A percentile compares a stretch with the other conserved stretches of the same genome.
These are phyloP conservation scores for Apotomis betuletana DNA, from an alignment of 2,888 invertebrate genomes.

Conservation along the genomic window DNA sequence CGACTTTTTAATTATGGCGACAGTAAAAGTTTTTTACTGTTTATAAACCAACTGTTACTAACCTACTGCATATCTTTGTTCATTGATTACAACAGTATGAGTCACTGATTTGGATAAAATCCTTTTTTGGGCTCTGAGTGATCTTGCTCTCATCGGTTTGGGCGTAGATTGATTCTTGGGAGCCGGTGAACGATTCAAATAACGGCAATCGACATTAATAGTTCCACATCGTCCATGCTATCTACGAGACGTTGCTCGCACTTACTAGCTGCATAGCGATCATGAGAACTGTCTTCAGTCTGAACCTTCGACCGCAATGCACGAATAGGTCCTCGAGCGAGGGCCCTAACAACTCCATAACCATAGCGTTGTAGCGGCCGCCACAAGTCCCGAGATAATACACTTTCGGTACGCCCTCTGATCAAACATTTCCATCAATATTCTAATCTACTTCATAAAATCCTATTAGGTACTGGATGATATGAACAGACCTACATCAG, in stretches of 20 bases:
- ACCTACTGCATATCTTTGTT: too few species aligned
- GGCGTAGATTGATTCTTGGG: too few species aligned
- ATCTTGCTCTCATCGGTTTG: too few species aligned
- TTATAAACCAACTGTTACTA: background rate
- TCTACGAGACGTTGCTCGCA: constrained; percentile 56
- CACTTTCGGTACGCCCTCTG: constrained; percentile 99
- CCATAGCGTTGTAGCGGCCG: constrained; percentile 98
- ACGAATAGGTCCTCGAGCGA: constrained; percentile 99
- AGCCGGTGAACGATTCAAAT: too few species aligned
- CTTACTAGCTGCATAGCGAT: constrained; percentile 98
- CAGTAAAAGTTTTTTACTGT: background rate
- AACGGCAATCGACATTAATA: too few species aligned
- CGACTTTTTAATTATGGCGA: too few species aligned
- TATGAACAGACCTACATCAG: too few species aligned
- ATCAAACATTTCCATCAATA: constrained; percentile 63
- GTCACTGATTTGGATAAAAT: too few species aligned
- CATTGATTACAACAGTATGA: too few species aligned
- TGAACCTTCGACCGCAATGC: constrained; percentile 98
- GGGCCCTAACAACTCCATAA: constrained; percentile 99
- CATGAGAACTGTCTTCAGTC: constrained; percentile 98
- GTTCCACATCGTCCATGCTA: constrained; percentile 43
- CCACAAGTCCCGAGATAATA: constrained; percentile 99
- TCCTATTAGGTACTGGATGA: too few species aligned
- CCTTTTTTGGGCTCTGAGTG: too few species aligned
- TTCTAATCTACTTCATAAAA: constrained; percentile 3